phyloP scores from a whole-genome alignment of 2,888 invertebrate genomes.

The Drosophila demipolita region DNA sequence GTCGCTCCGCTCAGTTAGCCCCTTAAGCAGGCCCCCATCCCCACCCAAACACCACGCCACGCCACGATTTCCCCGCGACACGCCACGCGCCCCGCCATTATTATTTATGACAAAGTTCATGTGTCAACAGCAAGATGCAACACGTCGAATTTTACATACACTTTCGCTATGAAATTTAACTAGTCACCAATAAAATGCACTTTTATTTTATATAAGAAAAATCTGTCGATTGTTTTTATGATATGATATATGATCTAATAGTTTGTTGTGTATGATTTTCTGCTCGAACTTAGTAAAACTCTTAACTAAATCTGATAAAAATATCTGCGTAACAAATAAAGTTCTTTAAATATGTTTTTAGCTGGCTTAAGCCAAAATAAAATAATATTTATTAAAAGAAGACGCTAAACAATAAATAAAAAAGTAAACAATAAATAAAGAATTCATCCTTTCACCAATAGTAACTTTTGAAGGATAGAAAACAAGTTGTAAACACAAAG shows the following conservation, averaged over 20 bases:
- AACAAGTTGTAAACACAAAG: too few relatives aligned
- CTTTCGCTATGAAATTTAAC: not conserved
- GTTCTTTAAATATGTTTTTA: not conserved
- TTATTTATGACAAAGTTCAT: slow-evolving; percentile 71
- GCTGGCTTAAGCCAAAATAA: not conserved
- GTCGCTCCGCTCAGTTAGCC: slow-evolving; percentile 40
- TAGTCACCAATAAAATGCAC: not conserved
- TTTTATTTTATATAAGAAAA: not conserved
- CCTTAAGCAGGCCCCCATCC: slow-evolving; percentile 40
- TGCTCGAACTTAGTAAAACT: not conserved
- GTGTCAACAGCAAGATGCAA: slow-evolving; percentile 17
- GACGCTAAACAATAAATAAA: not conserved
- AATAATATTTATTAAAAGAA: not conserved
- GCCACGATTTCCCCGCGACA: not conserved
- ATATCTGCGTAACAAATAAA: not conserved
- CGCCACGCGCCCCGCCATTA: slow-evolving; percentile 29
- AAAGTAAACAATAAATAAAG: not conserved
- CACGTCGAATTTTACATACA: not conserved
- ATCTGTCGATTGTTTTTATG: not conserved
- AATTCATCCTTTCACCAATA: too few relatives aligned
- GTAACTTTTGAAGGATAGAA: too few relatives aligned
- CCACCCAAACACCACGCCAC: not conserved
- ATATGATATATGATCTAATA: not conserved
- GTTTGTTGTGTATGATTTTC: not conserved
- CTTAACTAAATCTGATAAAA: not conserved